These are phyloP conservation scores for Drosophila miranda DNA, from an alignment of 1,140 invertebrate genomes.

Conservation along the genomic window DNA sequence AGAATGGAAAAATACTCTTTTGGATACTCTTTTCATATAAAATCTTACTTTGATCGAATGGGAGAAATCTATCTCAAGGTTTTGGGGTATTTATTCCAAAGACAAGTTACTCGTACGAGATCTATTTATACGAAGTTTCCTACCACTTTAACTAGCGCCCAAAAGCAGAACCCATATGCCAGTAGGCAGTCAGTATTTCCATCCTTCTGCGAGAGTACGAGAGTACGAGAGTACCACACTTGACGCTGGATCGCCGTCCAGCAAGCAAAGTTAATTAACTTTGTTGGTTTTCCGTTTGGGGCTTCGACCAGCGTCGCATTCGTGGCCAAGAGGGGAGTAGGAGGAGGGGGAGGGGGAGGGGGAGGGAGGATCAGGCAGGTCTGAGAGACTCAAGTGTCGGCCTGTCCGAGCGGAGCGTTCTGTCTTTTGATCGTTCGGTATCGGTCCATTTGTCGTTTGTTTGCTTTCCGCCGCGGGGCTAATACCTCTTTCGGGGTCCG, in stretches of 20 bases:
- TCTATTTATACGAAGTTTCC: no score
- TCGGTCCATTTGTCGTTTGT: conserved; percentile 81
- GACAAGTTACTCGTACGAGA: no score
- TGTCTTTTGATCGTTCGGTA: conserved; percentile 78
- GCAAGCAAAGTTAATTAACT: conserved; percentile 75
- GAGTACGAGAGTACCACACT: conserved; percentile 27
- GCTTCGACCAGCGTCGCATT: conserved; percentile 16
- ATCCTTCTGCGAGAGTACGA: conserved; percentile 28
- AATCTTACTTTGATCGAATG: no score
- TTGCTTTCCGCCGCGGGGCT: conserved; percentile 75
- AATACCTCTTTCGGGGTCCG: conserved; percentile 56
- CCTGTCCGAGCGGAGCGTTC: conserved; percentile 51
- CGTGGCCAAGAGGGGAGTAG: conserved; percentile 5
- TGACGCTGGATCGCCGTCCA: conserved; percentile 30
- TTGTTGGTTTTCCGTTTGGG: conserved; percentile 65
- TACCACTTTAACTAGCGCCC: no score
- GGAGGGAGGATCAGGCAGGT: conserved; percentile 18
- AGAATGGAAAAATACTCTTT: no score
- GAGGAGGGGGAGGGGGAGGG: background rate
- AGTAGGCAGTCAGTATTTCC: conserved; percentile 4
- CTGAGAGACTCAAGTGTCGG: conserved; percentile 27
- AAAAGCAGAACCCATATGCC: background rate
- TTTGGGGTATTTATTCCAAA: no score
- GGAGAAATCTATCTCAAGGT: no score
- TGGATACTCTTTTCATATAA: no score